A percentile compares a stretch with the other conserved stretches of the same genome.
Conservation (phyloP, 1,140 invertebrate species). For the Agraylea sexmaculata region DNA sequence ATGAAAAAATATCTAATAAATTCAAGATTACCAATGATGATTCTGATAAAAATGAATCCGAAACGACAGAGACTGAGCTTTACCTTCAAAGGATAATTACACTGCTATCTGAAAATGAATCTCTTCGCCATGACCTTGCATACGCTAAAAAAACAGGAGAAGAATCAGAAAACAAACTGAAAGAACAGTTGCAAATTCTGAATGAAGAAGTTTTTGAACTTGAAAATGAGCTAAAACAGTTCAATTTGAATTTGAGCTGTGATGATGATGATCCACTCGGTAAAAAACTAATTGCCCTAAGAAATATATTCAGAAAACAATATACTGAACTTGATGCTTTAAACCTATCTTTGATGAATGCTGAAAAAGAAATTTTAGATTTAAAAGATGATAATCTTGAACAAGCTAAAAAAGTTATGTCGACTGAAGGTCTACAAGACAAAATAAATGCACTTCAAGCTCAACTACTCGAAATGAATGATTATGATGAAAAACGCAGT, state of each 20-base stretch:
- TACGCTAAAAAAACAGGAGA: not conserved
- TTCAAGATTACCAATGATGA: not conserved
- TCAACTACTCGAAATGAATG: not conserved
- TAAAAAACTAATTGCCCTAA: not conserved
- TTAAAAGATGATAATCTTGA: not conserved
- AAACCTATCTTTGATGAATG: too few relatives aligned
- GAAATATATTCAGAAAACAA: not conserved
- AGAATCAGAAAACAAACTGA: not conserved
- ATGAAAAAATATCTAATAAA: not conserved
- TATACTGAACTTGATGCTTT: too few relatives aligned
- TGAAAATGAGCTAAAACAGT: conserved; percentile 24
- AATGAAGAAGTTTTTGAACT: conserved; percentile 30
- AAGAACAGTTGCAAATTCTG: conserved; percentile 22
- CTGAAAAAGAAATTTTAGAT: too few relatives aligned
- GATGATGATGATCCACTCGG: not conserved
- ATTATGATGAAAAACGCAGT: conserved; percentile 4
- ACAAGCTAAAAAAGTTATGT: not conserved
- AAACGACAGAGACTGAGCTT: not conserved
- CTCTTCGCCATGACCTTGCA: not conserved
- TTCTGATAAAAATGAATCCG: conserved; percentile 2
- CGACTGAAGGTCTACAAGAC: not conserved
- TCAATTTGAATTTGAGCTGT: not conserved
- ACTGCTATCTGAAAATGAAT: conserved; percentile 3
- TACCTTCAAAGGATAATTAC: not conserved
- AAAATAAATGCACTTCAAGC: conserved; percentile 1